Conservation (phyloP, 1,140 invertebrate species). For the Condylostylus longicornis region DNA sequence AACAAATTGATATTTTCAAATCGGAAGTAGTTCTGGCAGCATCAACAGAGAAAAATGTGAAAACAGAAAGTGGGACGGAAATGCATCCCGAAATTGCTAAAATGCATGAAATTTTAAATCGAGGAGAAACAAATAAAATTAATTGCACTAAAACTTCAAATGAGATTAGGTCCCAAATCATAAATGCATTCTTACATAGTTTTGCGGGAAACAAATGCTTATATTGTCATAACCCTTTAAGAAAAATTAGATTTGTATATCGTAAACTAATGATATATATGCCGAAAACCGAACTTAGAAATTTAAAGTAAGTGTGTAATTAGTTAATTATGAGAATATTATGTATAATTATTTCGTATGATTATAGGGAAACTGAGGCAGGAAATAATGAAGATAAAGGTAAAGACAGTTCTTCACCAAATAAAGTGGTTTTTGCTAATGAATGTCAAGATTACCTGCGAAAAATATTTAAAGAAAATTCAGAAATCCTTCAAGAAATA, state of each 20-base stretch:
- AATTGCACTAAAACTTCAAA: conserved; percentile 41
- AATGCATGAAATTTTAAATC: conserved; percentile 13
- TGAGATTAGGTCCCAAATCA: conserved; percentile 40
- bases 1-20: conserved; percentile 44
- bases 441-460: conserved; percentile 54
- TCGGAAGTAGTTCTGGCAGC: conserved; percentile 29
- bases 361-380: neutral
- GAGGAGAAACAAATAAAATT: conserved; percentile 9
- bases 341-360: neutral
- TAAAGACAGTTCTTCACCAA: conserved; percentile 16
- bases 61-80: conserved; percentile 18
- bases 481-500: conserved; percentile 49
- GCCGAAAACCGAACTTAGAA: conserved; percentile 29
- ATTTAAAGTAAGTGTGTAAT: conserved; percentile 19
- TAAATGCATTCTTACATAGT: conserved; percentile 38
- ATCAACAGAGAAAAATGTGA: conserved; percentile 18
- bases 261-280: conserved; percentile 42
- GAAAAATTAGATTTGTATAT: conserved; percentile 43
- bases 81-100: conserved; percentile 24
- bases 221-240: conserved; percentile 42
- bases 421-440: conserved; percentile 37
- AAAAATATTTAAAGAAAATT: conserved; percentile 62
- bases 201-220: conserved; percentile 40
- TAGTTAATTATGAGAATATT: too few species aligned
- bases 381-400: conserved; percentile 6